Conservation (phyloP, 2,888 invertebrate species). For the Phlogophora meticulosa region DNA sequence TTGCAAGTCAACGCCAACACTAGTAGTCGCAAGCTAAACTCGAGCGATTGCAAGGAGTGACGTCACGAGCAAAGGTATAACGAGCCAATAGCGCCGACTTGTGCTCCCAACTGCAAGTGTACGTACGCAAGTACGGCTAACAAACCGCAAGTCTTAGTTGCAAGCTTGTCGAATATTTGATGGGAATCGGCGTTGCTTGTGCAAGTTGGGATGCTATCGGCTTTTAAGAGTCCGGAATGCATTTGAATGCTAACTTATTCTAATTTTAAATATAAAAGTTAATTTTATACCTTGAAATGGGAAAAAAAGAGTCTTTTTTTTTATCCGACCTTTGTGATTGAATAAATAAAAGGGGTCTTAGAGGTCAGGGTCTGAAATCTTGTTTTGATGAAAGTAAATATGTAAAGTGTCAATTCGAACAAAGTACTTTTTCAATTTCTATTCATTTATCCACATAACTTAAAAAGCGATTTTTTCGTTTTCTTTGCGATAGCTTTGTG, state of each 20-base stretch:
- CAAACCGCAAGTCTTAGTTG: slow-evolving; percentile 28
- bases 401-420: too few species aligned
- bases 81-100: slow-evolving; percentile 15
- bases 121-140: slow-evolving; percentile 21
- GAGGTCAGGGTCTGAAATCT: too few species aligned
- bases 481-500: too few species aligned
- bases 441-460: too few species aligned
- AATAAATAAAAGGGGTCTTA: too few species aligned
- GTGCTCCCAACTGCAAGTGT: slow-evolving; percentile 8
- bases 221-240: slow-evolving; percentile 5
- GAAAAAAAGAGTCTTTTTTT: too few species aligned
- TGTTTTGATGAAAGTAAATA: too few species aligned
- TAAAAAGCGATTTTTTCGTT: too few species aligned
- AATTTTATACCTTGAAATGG: too few species aligned
- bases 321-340: too few species aligned
- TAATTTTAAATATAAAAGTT: not conserved
- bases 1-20: slow-evolving; percentile 12
- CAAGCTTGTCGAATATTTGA: slow-evolving; percentile 38
- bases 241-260: slow-evolving; percentile 11
- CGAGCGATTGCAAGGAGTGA: slow-evolving; percentile 2
- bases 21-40: slow-evolving; percentile 14
- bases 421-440: too few species aligned
- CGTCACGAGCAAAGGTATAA: slow-evolving; percentile 14
- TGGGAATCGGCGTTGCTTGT: slow-evolving; percentile 20
- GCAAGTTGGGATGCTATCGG: slow-evolving; percentile 25